Percentiles rank a stretch among this genome's conserved stretches.
These are phyloP conservation scores for Ascidia mentula DNA, from an alignment of 23 tunicate genomes.

Conservation along the genomic window DNA sequence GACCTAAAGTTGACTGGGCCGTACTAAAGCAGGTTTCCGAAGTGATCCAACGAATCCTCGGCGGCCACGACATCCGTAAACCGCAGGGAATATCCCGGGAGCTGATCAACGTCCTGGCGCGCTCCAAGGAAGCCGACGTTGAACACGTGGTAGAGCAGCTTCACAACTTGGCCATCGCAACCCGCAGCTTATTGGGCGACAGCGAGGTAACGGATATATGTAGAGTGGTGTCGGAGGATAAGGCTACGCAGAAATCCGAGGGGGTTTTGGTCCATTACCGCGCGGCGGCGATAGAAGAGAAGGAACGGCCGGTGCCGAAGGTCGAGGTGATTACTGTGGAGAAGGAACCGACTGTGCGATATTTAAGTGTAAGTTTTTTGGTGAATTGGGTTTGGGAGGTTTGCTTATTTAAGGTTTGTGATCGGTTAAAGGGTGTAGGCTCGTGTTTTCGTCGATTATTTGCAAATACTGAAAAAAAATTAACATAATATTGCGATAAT, in stretches of 20 bases:
- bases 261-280: background rate
- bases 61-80: background rate
- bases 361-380: background rate
- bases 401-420: no score
- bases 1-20: no score
- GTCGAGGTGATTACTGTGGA: constrained; percentile 5
- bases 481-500: no score
- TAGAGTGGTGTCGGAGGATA: background rate
- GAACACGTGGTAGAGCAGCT: constrained; percentile 26
- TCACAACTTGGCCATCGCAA: constrained; percentile 28
- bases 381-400: no score
- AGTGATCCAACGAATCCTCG: background rate
- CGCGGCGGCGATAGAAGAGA: background rate
- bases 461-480: no score
- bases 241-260: background rate
- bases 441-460: no score
- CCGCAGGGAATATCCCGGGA: constrained; percentile 18
- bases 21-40: background rate
- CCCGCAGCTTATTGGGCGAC: constrained; percentile 43
- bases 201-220: background rate
- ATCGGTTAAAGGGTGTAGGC: no score
- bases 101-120: constrained; percentile 1
- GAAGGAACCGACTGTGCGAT: background rate
- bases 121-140: constrained; percentile 13
- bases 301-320: background rate